Evolutionary conservation across 2,113 vertebrate genomes (phyloP), one percentile per base, ranked within the genome.

Genomic region (Phycodurus eques): DNA sequence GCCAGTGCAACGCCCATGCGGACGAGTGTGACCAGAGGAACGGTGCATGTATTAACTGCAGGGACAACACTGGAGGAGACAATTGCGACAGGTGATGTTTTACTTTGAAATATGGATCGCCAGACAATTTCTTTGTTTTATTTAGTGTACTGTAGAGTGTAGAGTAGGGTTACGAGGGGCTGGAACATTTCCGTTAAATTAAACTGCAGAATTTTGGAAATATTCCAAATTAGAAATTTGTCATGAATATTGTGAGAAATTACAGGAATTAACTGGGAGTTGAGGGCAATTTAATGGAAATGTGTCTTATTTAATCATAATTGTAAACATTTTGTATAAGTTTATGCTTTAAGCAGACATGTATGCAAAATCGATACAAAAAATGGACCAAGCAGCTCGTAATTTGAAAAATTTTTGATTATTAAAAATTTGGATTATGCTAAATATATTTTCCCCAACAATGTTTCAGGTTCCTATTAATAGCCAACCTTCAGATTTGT

Each of bases 1-100:
- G 98, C 86, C 93, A 93, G 68, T 99, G 97, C 80, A 96, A 97
- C 0, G 95, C 96, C 9, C 96, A 95, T 0, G 79, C 96, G 0
- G 93, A 96, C 5, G 91, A 91, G 27, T 99, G 98, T 0, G 91
- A 99, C 59, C 90, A 94, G 47, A 91, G 67, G 70, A 96, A 92
- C 0, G 98, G 98, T 2, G 75, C 83, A 66, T 99, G 98, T 87
- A 78, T 96, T 81, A 83, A 71, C 89, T 99, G 98, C 88, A 93
- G 95, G 0, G 94, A 94, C 78, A 94, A 95, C 90, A 97, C 95
- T 0, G 92, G 92, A 0, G 96, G 97, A 0, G 94, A 96, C 70
- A 92, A 93, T 72, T 99, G 96, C 88, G 95, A 99, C 60, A 94
- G 95, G 97, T 98, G 76, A 71, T 5, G 31, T 68, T 77, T 60